Percentiles rank a stretch among this genome's conserved stretches.
Conservation (phyloP, 1,140 invertebrate genomes). For the Bombus polaris region DNA sequence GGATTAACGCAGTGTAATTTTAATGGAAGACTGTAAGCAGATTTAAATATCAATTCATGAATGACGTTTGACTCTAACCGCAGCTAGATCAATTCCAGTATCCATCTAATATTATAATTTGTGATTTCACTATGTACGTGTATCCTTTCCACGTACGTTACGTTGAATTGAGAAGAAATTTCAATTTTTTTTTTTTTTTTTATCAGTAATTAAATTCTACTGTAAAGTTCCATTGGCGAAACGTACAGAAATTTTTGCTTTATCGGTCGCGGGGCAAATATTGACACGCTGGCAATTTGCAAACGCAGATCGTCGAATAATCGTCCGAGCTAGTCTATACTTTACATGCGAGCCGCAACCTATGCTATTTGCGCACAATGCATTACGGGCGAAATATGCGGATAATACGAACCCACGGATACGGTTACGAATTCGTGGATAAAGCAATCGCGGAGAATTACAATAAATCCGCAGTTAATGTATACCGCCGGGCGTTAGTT, state of each 20-base stretch:
- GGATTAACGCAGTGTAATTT: too few species aligned
- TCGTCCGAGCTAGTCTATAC: slow-evolving; percentile 40
- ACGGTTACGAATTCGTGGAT: slow-evolving; percentile 74
- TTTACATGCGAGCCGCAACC: slow-evolving; percentile 63
- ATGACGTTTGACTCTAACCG: too few species aligned
- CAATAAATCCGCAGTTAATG: slow-evolving; percentile 81
- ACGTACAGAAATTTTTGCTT: background rate
- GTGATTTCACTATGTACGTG: too few species aligned
- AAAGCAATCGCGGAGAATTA: slow-evolving; percentile 81
- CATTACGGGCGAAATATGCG: slow-evolving; percentile 67
- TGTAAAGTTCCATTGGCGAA: background rate
- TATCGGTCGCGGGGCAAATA: slow-evolving; percentile 19
- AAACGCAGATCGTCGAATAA: slow-evolving; percentile 38
- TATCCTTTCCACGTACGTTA: too few species aligned
- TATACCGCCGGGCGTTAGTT: slow-evolving; percentile 75
- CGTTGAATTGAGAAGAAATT: too few species aligned
- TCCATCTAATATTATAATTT: too few species aligned
- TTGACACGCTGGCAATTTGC: slow-evolving; percentile 35
- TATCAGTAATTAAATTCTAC: background rate
- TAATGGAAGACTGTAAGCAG: too few species aligned
- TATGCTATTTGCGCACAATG: slow-evolving; percentile 63
- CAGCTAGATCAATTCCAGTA: too few species aligned
- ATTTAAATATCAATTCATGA: too few species aligned
- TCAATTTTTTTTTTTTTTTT: background rate
- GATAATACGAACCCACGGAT: slow-evolving; percentile 64